phyloP scores from a whole-genome alignment of 2,113 vertebrate species.

The Trachemys scripta region DNA sequence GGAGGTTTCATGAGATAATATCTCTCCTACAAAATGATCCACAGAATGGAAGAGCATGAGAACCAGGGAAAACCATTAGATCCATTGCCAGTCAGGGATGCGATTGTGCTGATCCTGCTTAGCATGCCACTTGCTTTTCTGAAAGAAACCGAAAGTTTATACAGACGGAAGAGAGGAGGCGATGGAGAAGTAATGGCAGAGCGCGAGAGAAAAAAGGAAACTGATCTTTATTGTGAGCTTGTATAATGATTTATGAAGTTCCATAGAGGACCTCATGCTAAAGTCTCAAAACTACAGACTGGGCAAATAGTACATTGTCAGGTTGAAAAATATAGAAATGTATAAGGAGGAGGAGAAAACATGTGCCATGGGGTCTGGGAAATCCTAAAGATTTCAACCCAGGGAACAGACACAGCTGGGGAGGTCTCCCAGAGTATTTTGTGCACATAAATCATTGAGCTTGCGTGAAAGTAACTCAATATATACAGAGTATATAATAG shows the following conservation, averaged over 20 bases:
- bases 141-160: not conserved
- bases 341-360: not conserved
- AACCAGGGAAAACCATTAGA: not conserved
- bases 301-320: not conserved
- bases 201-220: not conserved
- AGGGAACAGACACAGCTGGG: not conserved
- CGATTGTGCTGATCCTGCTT: not conserved
- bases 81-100: not conserved
- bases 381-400: not conserved
- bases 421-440: not conserved
- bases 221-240: not conserved
- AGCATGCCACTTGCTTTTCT: not conserved
- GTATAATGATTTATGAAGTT: not conserved
- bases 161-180: not conserved
- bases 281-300: not conserved
- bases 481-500: not conserved
- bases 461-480: not conserved
- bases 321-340: not conserved
- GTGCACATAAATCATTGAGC: not conserved
- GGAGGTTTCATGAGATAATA: not conserved
- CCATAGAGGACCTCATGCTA: not conserved
- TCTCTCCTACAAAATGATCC: not conserved
- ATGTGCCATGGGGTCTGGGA: not conserved
- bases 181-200: not conserved
- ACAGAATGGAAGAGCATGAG: not conserved